Base-by-base conservation (phyloP, 2,888 invertebrate genomes). In the Hedya salicella region DNA sequence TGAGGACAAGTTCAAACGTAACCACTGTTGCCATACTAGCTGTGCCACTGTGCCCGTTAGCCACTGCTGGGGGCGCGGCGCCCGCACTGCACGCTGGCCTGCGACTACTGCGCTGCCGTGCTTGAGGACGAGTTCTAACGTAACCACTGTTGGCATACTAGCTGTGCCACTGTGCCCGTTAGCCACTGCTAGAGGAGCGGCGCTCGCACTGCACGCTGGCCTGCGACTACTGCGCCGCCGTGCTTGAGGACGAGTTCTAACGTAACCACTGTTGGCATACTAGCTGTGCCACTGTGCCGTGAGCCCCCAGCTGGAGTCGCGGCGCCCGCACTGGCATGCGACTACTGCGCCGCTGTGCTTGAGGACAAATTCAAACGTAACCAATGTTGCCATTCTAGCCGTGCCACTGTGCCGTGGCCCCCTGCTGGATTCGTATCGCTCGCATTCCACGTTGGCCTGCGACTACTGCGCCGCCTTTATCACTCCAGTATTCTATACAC, bases 361-460 rank as follows among this genome's bases (percentile, higher is more conserved):
- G n/a, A 25, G 25, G 25, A 25, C 25, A 25, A 4, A 4, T 32
- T 14, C 2, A 4, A 19, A 48, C 46, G 21, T 44, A 44, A 44
- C 17, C 17, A 17, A 17, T 17, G 11, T 46, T 17, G 46, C 11
- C 48, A 49, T n/a, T n/a, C n/a, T n/a, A n/a, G n/a, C n/a, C n/a
- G n/a, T n/a, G n/a, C n/a, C n/a, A n/a, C n/a, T n/a, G 95, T 71
- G 94, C 95, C 8, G 94, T 95, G 70, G 95, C 73, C 95, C 95
- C 0, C 88, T 95, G 69, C 89, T 95, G 66, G 95, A 95, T 87
- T 94, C 95, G 75, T 91, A 95, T 40, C 88, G 95, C 56, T 95
- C 95, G 17, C 94, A 95, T 80, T 96, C 95, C 87, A 96, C 95
- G 2, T 92, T 96, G 60, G 95, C 95, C 75, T 96, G 96, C 78